Evolutionary conservation across 2,113 vertebrate genomes (phyloP).

Genomic region (Erythrocebus patas): DNA sequence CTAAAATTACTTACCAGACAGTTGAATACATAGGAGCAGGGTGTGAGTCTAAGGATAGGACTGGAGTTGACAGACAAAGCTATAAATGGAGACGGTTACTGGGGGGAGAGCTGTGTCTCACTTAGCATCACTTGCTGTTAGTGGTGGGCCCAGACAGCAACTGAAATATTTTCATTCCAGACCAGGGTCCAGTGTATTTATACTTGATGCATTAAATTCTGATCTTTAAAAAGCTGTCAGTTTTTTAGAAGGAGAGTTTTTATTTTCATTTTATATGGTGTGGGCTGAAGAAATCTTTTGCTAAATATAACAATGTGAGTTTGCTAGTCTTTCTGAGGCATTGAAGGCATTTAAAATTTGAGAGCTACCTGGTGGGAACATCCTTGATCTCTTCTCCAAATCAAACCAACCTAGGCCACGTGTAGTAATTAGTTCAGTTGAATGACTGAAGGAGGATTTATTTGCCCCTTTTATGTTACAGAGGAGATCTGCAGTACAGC

Average conservation of each 20-base stretch:
- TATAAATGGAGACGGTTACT: not conserved
- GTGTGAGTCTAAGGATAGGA: not conserved
- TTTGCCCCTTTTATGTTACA: not conserved
- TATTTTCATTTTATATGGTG: slow-evolving; percentile 48
- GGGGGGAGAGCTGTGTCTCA: not conserved
- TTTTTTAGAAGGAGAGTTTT: slow-evolving; percentile 41
- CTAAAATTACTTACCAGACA: not conserved
- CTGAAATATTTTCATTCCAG: not conserved
- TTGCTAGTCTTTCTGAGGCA: slow-evolving; percentile 42
- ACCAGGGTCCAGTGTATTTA: not conserved
- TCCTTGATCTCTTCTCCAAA: not conserved
- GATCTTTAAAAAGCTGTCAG: slow-evolving; percentile 19
- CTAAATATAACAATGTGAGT: slow-evolving; percentile 15
- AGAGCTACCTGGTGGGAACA: not conserved
- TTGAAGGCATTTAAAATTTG: slow-evolving; percentile 37
- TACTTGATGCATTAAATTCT: not conserved
- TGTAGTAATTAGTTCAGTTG: not conserved
- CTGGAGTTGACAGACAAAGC: not conserved
- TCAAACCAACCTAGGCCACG: not conserved
- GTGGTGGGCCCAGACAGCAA: not conserved
- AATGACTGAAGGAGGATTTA: not conserved
- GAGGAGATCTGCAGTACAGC: not conserved
- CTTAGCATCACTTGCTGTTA: not conserved
- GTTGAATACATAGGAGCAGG: not conserved
- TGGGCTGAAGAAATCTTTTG: slow-evolving; percentile 3